Evolutionary conservation across 2,888 invertebrate genomes (phyloP).

Genomic region (Acronicta aceris): DNA sequence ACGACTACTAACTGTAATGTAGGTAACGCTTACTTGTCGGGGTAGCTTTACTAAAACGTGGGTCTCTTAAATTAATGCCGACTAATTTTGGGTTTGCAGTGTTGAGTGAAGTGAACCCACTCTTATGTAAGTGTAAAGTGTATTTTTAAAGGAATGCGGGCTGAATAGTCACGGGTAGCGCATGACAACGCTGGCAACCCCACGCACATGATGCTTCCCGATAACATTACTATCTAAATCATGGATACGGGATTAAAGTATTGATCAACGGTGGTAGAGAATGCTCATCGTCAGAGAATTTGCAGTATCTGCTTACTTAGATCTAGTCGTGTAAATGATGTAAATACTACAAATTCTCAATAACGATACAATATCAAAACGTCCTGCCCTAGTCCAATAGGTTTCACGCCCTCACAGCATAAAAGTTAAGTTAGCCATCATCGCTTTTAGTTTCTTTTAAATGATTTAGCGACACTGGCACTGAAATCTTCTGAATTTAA

Average conservation of each 20-base stretch:
- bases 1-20: slow-evolving; percentile 67
- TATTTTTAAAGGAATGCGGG: slow-evolving; percentile 84
- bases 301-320: slow-evolving; percentile 70
- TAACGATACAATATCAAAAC: slow-evolving; percentile 49
- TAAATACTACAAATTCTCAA: slow-evolving; percentile 71
- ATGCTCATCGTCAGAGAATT: slow-evolving; percentile 66
- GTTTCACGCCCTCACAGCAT: slow-evolving; percentile 80
- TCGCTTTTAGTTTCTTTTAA: slow-evolving; percentile 78
- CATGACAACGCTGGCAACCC: slow-evolving; percentile 83
- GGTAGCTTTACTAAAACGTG: slow-evolving; percentile 74
- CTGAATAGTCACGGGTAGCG: slow-evolving; percentile 86
- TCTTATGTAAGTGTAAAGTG: slow-evolving; percentile 85
- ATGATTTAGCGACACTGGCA: slow-evolving; percentile 75
- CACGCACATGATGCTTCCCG: slow-evolving; percentile 82
- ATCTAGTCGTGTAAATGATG: slow-evolving; percentile 59
- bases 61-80: slow-evolving; percentile 77
- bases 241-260: slow-evolving; percentile 45
- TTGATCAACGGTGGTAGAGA: slow-evolving; percentile 52
- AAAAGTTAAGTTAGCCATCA: slow-evolving; percentile 80
- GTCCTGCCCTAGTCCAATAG: slow-evolving; percentile 70
- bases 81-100: slow-evolving; percentile 88
- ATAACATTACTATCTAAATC: slow-evolving; percentile 62
- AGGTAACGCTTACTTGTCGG: slow-evolving; percentile 67
- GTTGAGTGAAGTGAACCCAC: slow-evolving; percentile 86
- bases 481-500: slow-evolving; percentile 64